Evolutionary conservation across 2,797 vertebrate genomes (phyloP).

Genomic region (Dicrostonyx torquatus): DNA sequence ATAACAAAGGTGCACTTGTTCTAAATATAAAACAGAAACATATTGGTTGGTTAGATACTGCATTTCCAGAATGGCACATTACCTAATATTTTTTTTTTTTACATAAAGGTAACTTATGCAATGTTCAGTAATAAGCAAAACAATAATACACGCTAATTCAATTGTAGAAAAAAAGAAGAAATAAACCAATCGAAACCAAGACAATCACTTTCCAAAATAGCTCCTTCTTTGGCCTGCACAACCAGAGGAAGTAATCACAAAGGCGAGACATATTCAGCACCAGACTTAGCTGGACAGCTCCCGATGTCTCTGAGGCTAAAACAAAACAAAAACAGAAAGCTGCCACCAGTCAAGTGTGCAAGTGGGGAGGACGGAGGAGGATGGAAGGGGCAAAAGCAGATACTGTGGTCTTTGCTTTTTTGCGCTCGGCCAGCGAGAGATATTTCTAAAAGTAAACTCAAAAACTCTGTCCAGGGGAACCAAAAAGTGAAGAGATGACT

Average conservation of each 20-base stretch:
- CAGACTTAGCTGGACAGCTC: constrained; percentile 74
- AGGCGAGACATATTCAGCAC: constrained; percentile 76
- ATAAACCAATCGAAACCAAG: constrained; percentile 63
- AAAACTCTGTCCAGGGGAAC: constrained; percentile 68
- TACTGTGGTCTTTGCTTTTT: neutral
- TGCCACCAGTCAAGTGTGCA: neutral
- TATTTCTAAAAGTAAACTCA: constrained; percentile 76
- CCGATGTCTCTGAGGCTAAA: constrained; percentile 12
- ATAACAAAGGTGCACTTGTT: constrained; percentile 81
- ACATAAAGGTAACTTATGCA: constrained; percentile 65
- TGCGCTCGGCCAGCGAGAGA: constrained; percentile 52
- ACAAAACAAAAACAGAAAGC: neutral
- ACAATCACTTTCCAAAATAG: constrained; percentile 72
- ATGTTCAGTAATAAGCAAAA: constrained; percentile 75
- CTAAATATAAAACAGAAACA: constrained; percentile 76
- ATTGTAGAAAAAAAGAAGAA: constrained; percentile 71
- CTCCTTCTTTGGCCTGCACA: constrained; percentile 58
- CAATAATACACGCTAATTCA: constrained; percentile 60
- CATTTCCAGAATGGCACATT: constrained; percentile 80
- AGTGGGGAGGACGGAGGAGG: neutral
- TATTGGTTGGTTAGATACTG: constrained; percentile 76
- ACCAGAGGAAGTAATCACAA: constrained; percentile 54
- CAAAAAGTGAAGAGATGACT: constrained; percentile 14
- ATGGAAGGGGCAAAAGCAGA: accelerated
- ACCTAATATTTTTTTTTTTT: constrained; percentile 70